Percentiles rank a stretch among this genome's conserved stretches.
Evolutionary conservation across 2,113 vertebrate genomes (phyloP).

Genomic region (Budorcas taxicolor): DNA sequence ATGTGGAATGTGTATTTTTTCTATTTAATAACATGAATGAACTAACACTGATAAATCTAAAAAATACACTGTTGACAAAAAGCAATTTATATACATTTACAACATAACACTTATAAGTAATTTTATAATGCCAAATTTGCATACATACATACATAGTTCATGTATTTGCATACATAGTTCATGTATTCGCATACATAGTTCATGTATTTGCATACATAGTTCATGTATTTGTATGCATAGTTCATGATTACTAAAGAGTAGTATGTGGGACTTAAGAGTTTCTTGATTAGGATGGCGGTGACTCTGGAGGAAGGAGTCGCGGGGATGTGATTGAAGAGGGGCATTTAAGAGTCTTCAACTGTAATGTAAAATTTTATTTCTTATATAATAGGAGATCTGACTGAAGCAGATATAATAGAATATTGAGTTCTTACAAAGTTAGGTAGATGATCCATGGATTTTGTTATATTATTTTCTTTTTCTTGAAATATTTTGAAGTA

Average conservation of each 20-base stretch:
- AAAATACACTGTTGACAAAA: not conserved
- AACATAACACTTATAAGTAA: not conserved
- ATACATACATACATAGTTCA: not conserved
- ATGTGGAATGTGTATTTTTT: not conserved
- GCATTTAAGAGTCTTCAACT: not conserved
- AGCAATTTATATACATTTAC: not conserved
- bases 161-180: not conserved
- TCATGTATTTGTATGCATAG: not conserved
- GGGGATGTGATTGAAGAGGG: too few species aligned
- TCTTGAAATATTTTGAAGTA: not conserved
- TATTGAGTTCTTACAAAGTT: not conserved
- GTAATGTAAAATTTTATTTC: not conserved
- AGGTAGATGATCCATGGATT: not conserved
- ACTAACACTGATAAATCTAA: not conserved
- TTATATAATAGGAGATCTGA: not conserved
- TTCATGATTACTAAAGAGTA: not conserved
- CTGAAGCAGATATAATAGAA: not conserved
- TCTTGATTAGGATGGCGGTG: not conserved
- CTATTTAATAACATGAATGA: not conserved
- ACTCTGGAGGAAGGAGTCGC: not conserved
- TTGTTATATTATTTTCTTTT: not conserved
- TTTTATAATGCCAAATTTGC: not conserved
- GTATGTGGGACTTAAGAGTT: not conserved
- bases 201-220: not conserved
- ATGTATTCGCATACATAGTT: not conserved